phyloP scores from a whole-genome alignment of 2,888 invertebrate genomes.

The Orthosia incerta region DNA sequence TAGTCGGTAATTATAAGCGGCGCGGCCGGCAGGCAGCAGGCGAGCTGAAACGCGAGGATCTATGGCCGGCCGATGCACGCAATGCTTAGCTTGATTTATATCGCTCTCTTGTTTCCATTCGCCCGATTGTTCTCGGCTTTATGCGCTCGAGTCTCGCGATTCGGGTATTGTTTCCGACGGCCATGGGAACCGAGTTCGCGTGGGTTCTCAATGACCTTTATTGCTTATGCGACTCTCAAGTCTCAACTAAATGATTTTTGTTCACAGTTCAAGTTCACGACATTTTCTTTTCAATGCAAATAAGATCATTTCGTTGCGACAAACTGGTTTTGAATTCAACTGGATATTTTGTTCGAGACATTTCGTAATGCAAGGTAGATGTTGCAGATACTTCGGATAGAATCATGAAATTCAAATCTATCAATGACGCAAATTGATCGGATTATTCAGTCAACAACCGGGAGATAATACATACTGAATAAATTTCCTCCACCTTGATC shows the following conservation, averaged over 20 bases:
- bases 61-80: conserved; percentile 87
- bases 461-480: conserved; percentile 75
- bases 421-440: conserved; percentile 80
- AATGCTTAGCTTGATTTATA: conserved; percentile 90
- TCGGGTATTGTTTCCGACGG: conserved; percentile 86
- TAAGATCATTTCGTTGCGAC: conserved; percentile 14
- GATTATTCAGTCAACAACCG: conserved; percentile 80
- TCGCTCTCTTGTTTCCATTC: conserved; percentile 88
- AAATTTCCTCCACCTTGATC: conserved; percentile 81
- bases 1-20: conserved; percentile 89
- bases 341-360: conserved; percentile 11
- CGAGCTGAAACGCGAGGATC: conserved; percentile 87
- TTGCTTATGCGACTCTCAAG: conserved; percentile 70
- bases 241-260: conserved; percentile 70
- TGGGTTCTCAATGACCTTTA: conserved; percentile 82
- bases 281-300: conserved; percentile 58
- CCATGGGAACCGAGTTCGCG: conserved; percentile 83
- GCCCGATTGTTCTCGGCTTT: conserved; percentile 87
- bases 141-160: conserved; percentile 82
- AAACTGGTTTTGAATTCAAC: conserved; percentile 32
- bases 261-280: conserved; percentile 76
- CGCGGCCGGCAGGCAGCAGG: conserved; percentile 78
- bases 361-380: conserved; percentile 33
- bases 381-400: conserved; percentile 21
- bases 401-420: conserved; percentile 76